phyloP scores from a whole-genome alignment of 2,797 vertebrate species.

The Hyperoplus lanceolatus region DNA sequence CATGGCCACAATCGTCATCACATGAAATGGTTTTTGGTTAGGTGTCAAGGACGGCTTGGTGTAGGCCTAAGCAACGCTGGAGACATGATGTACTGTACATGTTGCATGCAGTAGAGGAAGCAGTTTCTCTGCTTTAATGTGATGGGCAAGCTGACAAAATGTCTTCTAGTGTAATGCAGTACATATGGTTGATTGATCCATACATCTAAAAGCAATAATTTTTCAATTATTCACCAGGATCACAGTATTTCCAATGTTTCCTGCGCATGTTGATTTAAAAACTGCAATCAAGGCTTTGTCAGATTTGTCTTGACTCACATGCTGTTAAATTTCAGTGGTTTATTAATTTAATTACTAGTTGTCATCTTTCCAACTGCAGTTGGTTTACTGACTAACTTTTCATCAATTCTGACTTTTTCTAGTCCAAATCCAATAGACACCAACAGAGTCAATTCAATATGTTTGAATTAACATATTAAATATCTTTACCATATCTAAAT shows the following conservation, averaged over 20 bases:
- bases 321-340: not conserved
- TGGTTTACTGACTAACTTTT: not conserved
- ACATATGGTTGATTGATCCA: not conserved
- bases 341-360: not conserved
- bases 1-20: constrained; percentile 51
- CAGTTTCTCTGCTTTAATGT: not conserved
- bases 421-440: not conserved
- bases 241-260: too few relatives aligned
- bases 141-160: not conserved
- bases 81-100: not conserved
- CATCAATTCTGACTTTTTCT: not conserved
- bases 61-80: constrained; percentile 23
- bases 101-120: not conserved
- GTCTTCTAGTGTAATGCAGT: constrained; percentile 1
- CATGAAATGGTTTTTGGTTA: constrained; percentile 39
- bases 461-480: not conserved
- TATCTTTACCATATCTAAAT: not conserved
- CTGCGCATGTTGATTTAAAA: not conserved
- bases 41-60: constrained; percentile 56
- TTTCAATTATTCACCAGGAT: too few relatives aligned
- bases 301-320: not conserved
- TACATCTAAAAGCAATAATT: too few relatives aligned
- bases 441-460: not conserved
- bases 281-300: too few relatives aligned
- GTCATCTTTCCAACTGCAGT: not conserved